Evolutionary conservation across 2,797 vertebrate species (phyloP), one percentile per base, ranked within the genome.

Genomic region (Echeneis naucrates): DNA sequence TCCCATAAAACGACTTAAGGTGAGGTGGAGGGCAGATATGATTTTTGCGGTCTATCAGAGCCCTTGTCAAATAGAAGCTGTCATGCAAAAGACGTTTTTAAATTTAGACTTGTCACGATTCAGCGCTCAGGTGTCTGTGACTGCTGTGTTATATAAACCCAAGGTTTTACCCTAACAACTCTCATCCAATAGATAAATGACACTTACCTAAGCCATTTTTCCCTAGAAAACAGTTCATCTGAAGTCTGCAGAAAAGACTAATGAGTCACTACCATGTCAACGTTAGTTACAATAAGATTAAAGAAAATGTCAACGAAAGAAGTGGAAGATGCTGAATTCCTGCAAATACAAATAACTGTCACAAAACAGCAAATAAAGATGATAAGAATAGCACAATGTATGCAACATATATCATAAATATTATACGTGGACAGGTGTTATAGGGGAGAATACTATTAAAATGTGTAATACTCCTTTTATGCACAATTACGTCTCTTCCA

Each of bases 1-100:
- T 17, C 96, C 97, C 68, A 96, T 94, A 72, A 99, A 99, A 89
- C 94, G 96, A 62, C 93, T 98, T 78, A 99, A 97, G 93, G 95
- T 94, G 67, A 82, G n/a, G 23, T 42, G 59, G 23, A 45, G 42
- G 53, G 61, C 19, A n/a, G 9, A 23, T 21, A 2, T 1, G 2
- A 53, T 32, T 50, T 50, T 27, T 33, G 12, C 7, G 23, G 17
- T 26, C 17, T 17, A 13, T 26, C 11, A 6, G 33, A 9, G 14
- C 14, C 38, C 42, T 8, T 24, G 26, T 59, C 1, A 37, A 21
- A 44, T n/a, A 19, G 4, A n/a, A 57, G 27, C 50, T 19, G n/a
- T 38, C 19, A 21, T 45, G 21, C 42, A 56, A n/a, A 35, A 61
- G 21, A 40, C 47, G 12, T 27, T 54, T 23, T 57, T 57, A 8